These are phyloP conservation scores for Microcebus jonahi DNA, from an alignment of 2,113 vertebrate species.

Conservation along the genomic window DNA sequence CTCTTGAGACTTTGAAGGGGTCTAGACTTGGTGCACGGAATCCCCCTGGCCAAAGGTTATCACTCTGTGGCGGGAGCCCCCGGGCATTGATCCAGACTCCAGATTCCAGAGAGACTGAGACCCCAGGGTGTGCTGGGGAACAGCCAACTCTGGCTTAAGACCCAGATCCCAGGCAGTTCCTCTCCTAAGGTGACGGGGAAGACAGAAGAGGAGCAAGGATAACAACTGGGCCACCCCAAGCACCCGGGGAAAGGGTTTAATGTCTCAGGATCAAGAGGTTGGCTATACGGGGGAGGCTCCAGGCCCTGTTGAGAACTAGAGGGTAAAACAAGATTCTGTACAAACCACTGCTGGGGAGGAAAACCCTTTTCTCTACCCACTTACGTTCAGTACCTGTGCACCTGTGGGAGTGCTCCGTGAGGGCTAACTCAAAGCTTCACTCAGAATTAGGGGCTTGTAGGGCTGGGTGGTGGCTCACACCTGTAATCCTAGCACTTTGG, in stretches of 20 bases:
- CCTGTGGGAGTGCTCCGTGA: neutral
- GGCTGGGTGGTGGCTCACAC: neutral
- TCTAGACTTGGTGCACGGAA: neutral
- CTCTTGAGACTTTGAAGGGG: neutral
- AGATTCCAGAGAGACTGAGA: conserved; percentile 21
- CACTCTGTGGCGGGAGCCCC: no score
- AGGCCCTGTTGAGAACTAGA: neutral
- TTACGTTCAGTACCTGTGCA: neutral
- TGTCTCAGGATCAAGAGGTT: neutral
- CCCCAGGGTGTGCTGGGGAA: no score
- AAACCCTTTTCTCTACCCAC: neutral
- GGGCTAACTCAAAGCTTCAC: neutral
- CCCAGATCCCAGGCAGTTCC: neutral
- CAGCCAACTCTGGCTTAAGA: neutral
- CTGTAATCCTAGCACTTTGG: no score
- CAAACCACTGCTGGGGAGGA: neutral
- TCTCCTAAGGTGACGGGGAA: neutral
- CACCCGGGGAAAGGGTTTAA: neutral
- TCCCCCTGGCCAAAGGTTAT: neutral
- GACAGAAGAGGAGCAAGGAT: neutral
- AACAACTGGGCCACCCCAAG: neutral
- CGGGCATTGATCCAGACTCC: neutral
- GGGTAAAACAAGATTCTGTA: neutral
- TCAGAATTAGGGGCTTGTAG: neutral
- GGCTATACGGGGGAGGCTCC: neutral